phyloP scores from a whole-genome alignment of 1,140 invertebrate species.

The Globodera ellingtonae region DNA sequence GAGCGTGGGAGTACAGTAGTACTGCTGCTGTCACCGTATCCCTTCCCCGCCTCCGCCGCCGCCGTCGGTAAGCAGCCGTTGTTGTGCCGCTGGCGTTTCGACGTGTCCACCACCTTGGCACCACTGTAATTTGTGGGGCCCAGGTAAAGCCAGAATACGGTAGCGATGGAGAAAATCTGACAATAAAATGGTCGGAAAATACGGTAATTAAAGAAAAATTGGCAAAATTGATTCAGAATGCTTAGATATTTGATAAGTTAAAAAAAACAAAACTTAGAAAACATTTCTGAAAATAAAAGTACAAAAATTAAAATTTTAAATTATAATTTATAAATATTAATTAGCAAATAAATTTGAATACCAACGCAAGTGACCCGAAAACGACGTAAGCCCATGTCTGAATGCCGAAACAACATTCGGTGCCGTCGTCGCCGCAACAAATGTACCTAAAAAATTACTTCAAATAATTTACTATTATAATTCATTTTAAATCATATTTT shows the following conservation, averaged over 20 bases:
- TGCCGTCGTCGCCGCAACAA: slow-evolving; percentile 41
- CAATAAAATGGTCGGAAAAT: background rate
- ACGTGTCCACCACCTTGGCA: slow-evolving; percentile 26
- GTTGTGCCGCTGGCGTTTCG: too few relatives aligned
- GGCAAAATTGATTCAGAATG: too few relatives aligned
- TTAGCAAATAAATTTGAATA: background rate
- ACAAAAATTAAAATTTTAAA: too few relatives aligned
- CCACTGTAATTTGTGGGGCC: slow-evolving; percentile 35
- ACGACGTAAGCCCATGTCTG: slow-evolving; percentile 51
- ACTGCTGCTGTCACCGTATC: too few relatives aligned
- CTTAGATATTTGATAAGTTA: too few relatives aligned
- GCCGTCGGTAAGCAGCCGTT: background rate
- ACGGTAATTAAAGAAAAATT: too few relatives aligned
- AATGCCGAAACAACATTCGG: slow-evolving; percentile 47
- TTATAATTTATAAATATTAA: too few relatives aligned
- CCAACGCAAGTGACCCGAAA: slow-evolving; percentile 39
- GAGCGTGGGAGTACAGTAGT: too few relatives aligned
- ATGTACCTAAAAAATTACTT: slow-evolving; percentile 33
- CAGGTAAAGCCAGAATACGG: slow-evolving; percentile 27
- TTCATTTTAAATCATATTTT: background rate
- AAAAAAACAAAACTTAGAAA: too few relatives aligned
- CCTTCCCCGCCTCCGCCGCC: too few relatives aligned
- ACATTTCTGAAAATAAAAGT: too few relatives aligned
- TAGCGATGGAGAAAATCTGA: slow-evolving; percentile 11
- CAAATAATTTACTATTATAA: background rate